Evolutionary conservation across 2,113 vertebrate species (phyloP).

Genomic region (Dendrocopos noguchii): DNA sequence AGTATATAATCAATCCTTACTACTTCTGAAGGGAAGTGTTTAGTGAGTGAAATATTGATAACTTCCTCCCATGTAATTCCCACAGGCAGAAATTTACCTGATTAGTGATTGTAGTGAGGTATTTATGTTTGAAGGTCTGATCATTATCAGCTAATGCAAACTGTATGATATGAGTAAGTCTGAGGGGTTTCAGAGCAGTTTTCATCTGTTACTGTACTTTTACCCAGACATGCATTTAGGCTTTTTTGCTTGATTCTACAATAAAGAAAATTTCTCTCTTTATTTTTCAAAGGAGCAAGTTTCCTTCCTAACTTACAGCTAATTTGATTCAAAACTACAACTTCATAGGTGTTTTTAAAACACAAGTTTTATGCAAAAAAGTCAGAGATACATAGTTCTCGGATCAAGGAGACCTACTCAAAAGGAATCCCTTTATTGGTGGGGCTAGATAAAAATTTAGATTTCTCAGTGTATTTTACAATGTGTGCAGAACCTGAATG

Average conservation of each 20-base stretch:
- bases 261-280: background rate
- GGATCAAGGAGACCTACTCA: background rate
- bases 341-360: background rate
- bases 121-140: background rate
- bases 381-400: background rate
- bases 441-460: background rate
- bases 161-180: background rate
- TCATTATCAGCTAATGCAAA: background rate
- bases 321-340: background rate
- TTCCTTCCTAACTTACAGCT: fast-evolving
- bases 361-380: background rate
- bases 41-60: background rate
- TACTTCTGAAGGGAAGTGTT: background rate
- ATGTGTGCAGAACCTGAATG: background rate
- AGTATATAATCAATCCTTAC: background rate
- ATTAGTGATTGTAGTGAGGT: background rate
- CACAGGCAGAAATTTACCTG: background rate
- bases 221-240: background rate
- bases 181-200: fast-evolving
- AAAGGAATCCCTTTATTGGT: background rate
- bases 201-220: background rate
- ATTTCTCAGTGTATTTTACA: background rate
- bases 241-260: background rate
- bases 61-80: no score
- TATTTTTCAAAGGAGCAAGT: background rate